A percentile compares a stretch with the other conserved stretches of the same genome.
Evolutionary conservation across 1,140 invertebrate genomes (phyloP).

Genomic region (Microplitis demolitor): DNA sequence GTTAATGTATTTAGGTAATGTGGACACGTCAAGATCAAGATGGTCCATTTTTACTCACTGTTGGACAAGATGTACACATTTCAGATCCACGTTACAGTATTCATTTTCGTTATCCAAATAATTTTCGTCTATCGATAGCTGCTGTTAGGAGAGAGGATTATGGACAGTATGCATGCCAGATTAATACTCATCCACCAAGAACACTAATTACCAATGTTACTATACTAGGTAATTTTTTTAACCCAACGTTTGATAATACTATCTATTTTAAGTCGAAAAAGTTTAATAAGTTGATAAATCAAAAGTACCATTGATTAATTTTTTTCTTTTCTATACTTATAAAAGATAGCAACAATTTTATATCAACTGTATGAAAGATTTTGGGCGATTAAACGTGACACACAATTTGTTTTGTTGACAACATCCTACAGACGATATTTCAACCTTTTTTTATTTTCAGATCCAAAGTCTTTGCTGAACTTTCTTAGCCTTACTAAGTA

Average conservation of each 20-base stretch:
- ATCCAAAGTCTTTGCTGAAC: too few relatives aligned
- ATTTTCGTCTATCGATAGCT: slow-evolving; percentile 79
- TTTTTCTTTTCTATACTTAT: too few relatives aligned
- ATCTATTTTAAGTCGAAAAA: too few relatives aligned
- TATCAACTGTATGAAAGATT: too few relatives aligned
- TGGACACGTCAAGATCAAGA: slow-evolving; percentile 62
- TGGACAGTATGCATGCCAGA: slow-evolving; percentile 82
- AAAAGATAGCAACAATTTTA: too few relatives aligned
- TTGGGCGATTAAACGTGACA: too few relatives aligned
- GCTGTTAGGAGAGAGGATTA: slow-evolving; percentile 74
- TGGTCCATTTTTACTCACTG: slow-evolving; percentile 62
- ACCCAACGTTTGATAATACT: background rate
- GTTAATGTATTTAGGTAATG: slow-evolving; percentile 56
- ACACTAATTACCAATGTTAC: slow-evolving; percentile 58
- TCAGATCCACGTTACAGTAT: slow-evolving; percentile 61
- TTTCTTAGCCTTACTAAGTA: too few relatives aligned
- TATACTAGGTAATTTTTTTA: slow-evolving; percentile 49
- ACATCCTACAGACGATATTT: too few relatives aligned
- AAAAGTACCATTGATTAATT: too few relatives aligned
- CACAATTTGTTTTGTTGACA: too few relatives aligned
- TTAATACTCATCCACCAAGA: slow-evolving; percentile 79
- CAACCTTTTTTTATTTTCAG: too few relatives aligned
- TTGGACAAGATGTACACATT: slow-evolving; percentile 63
- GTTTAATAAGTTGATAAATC: too few relatives aligned
- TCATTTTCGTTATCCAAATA: slow-evolving; percentile 71